Evolutionary conservation across 2,888 invertebrate species (phyloP), one percentile per base, ranked within the genome.

Genomic region (Agrotis exclamationis): DNA sequence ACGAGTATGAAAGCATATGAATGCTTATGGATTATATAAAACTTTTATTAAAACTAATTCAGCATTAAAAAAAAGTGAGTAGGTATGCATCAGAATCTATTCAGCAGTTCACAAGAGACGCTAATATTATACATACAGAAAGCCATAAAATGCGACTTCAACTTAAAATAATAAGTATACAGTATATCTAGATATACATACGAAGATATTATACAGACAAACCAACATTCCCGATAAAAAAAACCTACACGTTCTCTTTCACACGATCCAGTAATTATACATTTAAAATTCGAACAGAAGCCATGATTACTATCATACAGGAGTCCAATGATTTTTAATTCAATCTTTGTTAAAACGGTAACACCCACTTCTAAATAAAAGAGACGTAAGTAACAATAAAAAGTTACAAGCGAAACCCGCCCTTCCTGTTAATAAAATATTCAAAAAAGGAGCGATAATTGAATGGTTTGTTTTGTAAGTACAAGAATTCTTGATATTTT

Each of bases 401-500:
- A 72, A 57, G 33, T 64, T 64, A 48, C 73, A 86, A 72, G 73
- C 83, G 22, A 89, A 82, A 81, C 67, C 44, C 63, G 74, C 66
- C 84, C 79, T 84, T 88, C 86, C 47, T 57, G 67, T 59, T 60
- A 82, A 56, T 65, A 24, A 70, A 18, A 53, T 63, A 74, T 75
- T 73, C 24, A 74, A 83, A 85, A 85, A 87, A 85, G 75, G 76
- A 87, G 73, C 84, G 85, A 89, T 85, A 87, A 87, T 89, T 84
- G 86, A 83, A 82, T 87, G 88, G 78, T 85, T 83, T 82, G 83
- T 80, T 81, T 83, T 84, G 73, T 79, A 77, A 80, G 77, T 63
- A 86, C 84, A 76, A 85, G 82, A 86, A 89, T 89, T 88, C 88
- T 87, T 88, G 87, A 88, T 85, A 85, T 88, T 39, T 85, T 76